A percentile compares a stretch with the other conserved stretches of the same genome.
These are phyloP conservation scores for Condylostylus longicornis DNA, from an alignment of 1,140 invertebrate genomes.

Conservation along the genomic window DNA sequence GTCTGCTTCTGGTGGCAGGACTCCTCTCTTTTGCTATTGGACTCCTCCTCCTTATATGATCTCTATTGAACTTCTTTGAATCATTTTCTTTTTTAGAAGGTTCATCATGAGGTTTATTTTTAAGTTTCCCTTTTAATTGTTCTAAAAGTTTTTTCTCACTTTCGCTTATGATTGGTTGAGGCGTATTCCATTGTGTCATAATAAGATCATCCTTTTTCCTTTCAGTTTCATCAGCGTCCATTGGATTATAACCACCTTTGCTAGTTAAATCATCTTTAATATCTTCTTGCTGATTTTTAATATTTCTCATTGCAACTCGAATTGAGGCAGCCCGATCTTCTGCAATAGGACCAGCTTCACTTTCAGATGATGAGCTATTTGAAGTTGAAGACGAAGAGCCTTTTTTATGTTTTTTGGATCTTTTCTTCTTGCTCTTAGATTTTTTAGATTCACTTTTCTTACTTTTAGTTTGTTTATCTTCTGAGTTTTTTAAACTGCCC, in stretches of 20 bases:
- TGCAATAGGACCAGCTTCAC: conserved; percentile 34
- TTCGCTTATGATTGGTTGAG: conserved; percentile 38
- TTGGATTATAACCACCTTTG: conserved; percentile 2
- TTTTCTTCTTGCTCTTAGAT: conserved; percentile 39
- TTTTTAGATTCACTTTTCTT: conserved; percentile 30
- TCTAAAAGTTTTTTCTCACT: conserved; percentile 42
- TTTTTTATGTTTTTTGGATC: conserved; percentile 33
- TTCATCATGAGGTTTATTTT: conserved; percentile 19
- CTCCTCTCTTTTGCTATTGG: conserved; percentile 1
- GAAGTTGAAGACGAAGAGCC: conserved; percentile 17
- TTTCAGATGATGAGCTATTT: conserved; percentile 22
- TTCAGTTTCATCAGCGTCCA: conserved; percentile 17
- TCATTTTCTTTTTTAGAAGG: conserved; percentile 5
- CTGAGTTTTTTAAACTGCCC: conserved; percentile 14
- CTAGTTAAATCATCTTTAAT: conserved; percentile 30
- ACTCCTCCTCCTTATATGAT: background rate
- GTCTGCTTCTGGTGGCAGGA: conserved; percentile 11
- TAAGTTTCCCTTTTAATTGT: conserved; percentile 38
- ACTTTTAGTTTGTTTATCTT: conserved; percentile 23
- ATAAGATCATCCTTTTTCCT: conserved; percentile 34
- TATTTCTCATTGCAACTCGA: conserved; percentile 51
- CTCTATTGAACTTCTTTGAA: background rate
- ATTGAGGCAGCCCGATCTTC: conserved; percentile 44
- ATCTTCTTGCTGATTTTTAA: conserved; percentile 34
- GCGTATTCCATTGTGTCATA: conserved; percentile 44